Conservation (phyloP, 2,888 invertebrate genomes). For the Oxytorus armatus region DNA sequence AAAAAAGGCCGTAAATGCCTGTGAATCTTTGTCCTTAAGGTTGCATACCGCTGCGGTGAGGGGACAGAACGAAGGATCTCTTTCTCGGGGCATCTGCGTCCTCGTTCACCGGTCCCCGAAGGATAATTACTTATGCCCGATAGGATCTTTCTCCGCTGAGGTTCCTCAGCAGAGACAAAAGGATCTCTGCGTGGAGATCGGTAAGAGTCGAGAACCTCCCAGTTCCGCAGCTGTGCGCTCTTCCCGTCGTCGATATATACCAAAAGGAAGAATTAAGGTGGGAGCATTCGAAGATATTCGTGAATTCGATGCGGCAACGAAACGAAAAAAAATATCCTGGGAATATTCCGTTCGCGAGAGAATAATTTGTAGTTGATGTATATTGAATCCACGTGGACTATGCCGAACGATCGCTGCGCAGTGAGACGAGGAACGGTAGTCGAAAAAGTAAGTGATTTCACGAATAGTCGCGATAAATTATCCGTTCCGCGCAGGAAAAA, state of each 20-base stretch:
- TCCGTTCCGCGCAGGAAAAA: slow-evolving; percentile 37
- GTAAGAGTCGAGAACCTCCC: slow-evolving; percentile 59
- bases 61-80: slow-evolving; percentile 4
- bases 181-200: slow-evolving; percentile 73
- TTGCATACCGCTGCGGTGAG: slow-evolving; percentile 41
- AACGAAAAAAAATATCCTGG: slow-evolving; percentile 48
- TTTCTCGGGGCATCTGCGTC: slow-evolving; percentile 55
- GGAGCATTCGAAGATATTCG: slow-evolving; percentile 67
- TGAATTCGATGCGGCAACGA: slow-evolving; percentile 54
- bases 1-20: slow-evolving; percentile 41
- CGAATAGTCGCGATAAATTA: slow-evolving; percentile 62
- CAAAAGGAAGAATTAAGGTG: slow-evolving; percentile 64
- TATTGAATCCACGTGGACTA: slow-evolving; percentile 2
- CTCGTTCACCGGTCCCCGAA: slow-evolving; percentile 59
- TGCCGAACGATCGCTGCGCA: slow-evolving; percentile 14
- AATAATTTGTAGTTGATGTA: slow-evolving; percentile 46
- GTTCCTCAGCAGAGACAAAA: slow-evolving; percentile 80
- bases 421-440: slow-evolving; percentile 36
- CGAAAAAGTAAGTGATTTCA: slow-evolving; percentile 54
- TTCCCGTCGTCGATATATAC: slow-evolving; percentile 34
- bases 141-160: slow-evolving; percentile 80
- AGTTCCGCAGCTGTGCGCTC: slow-evolving; percentile 35
- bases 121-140: slow-evolving; percentile 84
- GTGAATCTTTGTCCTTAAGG: slow-evolving; percentile 53
- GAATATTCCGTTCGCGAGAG: slow-evolving; percentile 60